Conservation (phyloP, 1,140 invertebrate species). For the Cotesia glomerata region DNA sequence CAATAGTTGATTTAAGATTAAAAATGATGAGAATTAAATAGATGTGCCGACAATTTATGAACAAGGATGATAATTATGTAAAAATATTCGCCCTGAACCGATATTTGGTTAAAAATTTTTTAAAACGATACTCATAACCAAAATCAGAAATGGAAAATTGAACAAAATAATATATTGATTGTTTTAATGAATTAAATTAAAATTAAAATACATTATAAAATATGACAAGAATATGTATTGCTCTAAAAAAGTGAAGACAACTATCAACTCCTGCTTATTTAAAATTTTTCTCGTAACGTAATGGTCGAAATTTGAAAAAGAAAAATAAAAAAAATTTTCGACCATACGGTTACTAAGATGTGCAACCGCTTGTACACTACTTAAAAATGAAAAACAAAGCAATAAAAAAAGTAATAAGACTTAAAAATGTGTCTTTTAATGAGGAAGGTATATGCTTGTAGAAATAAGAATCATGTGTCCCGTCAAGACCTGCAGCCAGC, state of each 20-base stretch:
- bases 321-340: background rate
- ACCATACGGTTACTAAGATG: background rate
- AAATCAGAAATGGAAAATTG: too few relatives aligned
- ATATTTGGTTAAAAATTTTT: background rate
- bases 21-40: background rate
- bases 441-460: conserved; percentile 62
- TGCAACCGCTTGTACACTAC: conserved; percentile 1
- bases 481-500: conserved; percentile 74
- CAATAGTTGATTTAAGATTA: background rate
- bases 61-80: background rate
- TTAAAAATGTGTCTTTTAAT: conserved; percentile 47
- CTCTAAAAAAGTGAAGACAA: conserved; percentile 34
- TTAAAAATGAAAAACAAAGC: conserved; percentile 12
- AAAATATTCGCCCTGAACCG: background rate
- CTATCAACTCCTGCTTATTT: background rate
- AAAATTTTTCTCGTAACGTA: background rate
- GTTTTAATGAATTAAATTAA: background rate
- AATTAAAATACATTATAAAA: background rate
- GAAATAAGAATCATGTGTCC: conserved; percentile 75
- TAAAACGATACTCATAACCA: too few relatives aligned
- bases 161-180: too few relatives aligned
- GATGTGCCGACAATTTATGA: background rate
- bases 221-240: background rate
- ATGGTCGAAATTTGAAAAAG: background rate
- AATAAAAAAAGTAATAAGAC: conserved; percentile 31